Percentiles rank a stretch among this genome's conserved stretches.
Evolutionary conservation across 2,797 vertebrate species (phyloP).

Genomic region (Sebastes minor): DNA sequence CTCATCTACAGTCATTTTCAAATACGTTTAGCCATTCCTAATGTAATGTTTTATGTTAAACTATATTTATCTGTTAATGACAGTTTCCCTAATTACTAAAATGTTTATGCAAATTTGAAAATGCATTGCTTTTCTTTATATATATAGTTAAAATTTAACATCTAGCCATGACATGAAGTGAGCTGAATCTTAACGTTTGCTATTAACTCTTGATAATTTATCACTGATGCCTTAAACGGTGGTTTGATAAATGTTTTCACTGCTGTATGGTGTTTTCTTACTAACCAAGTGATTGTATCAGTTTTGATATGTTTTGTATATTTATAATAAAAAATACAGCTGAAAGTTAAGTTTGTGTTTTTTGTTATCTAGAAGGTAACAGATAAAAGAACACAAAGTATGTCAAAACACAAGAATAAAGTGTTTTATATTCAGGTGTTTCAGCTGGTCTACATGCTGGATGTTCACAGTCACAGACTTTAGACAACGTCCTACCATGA

Average conservation of each 20-base stretch:
- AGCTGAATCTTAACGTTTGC: conserved; percentile 35
- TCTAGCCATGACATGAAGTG: conserved; percentile 47
- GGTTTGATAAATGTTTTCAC: conserved; percentile 67
- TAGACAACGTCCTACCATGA: not conserved
- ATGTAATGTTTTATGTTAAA: conserved; percentile 57
- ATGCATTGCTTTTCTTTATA: conserved; percentile 31
- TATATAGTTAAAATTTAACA: conserved; percentile 35
- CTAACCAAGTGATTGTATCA: conserved; percentile 75
- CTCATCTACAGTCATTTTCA: conserved; percentile 44
- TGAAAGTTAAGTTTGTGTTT: not conserved
- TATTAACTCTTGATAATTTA: conserved; percentile 50
- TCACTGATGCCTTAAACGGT: conserved; percentile 51
- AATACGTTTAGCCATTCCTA: conserved; percentile 42
- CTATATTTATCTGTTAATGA: conserved; percentile 70
- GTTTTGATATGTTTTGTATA: conserved; percentile 72
- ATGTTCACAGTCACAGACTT: not conserved
- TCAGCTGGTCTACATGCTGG: not conserved
- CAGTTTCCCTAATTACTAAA: conserved; percentile 15
- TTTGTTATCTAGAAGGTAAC: not conserved
- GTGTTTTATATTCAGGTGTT: conserved; percentile 3
- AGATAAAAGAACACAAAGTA: not conserved
- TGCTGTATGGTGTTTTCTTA: conserved; percentile 62
- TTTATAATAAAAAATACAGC: conserved; percentile 76
- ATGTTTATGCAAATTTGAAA: conserved; percentile 26
- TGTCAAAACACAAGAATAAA: conserved; percentile 7